These are phyloP conservation scores for Phrynocephalus vlangalii DNA, from an alignment of 2,797 vertebrate species.

Conservation along the genomic window DNA sequence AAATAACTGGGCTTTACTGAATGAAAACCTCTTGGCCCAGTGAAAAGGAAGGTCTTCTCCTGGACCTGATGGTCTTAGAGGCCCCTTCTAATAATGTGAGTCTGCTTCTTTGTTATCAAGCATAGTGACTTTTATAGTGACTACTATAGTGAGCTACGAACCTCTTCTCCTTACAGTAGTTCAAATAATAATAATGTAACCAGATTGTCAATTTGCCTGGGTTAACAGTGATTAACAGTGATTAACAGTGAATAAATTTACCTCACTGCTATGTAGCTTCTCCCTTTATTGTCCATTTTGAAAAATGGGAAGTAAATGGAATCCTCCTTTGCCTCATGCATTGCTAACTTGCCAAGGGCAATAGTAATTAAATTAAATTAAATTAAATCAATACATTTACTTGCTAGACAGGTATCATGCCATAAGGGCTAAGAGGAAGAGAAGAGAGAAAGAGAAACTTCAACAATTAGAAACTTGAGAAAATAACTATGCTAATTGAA, in stretches of 20 bases:
- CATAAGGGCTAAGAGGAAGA: constrained; percentile 32
- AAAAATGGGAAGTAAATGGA: not conserved
- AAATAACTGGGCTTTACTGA: too few species aligned
- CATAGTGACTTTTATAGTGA: not conserved
- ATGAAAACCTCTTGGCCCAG: too few species aligned
- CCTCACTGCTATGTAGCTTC: not conserved
- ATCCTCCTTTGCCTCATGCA: constrained; percentile 23
- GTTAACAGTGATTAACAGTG: not conserved
- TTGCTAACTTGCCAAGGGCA: constrained; percentile 15
- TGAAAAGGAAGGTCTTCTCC: too few species aligned
- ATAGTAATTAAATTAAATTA: constrained; percentile 33
- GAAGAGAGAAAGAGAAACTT: constrained; percentile 55
- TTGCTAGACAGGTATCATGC: constrained; percentile 50
- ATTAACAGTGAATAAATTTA: too few species aligned
- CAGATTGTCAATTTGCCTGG: not conserved
- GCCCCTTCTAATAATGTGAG: too few species aligned
- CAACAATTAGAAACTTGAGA: constrained; percentile 40
- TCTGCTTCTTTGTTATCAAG: too few species aligned
- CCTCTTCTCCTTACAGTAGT: not conserved
- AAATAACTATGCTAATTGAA: constrained; percentile 31
- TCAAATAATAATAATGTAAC: not conserved
- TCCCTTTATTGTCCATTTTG: not conserved
- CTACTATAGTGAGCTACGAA: not conserved
- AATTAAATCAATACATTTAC: constrained; percentile 22
- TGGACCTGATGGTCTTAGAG: too few species aligned